phyloP scores from a whole-genome alignment of 1,140 invertebrate genomes.

The Bombus terrestris region DNA sequence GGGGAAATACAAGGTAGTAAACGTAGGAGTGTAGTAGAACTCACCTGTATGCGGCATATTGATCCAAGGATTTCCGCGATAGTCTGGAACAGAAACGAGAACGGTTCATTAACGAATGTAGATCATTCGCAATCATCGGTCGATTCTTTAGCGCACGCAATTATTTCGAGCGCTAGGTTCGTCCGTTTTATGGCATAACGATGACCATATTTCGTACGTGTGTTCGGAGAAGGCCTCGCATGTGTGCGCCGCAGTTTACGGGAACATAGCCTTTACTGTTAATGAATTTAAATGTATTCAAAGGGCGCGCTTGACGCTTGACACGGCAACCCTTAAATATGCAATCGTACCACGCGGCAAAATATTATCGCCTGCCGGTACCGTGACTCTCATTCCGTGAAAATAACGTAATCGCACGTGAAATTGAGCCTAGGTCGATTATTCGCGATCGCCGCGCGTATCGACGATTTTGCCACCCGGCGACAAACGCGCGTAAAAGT shows the following conservation, averaged over 20 bases:
- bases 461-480: background rate
- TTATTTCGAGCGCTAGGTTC: background rate
- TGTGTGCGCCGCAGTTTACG: conserved; percentile 41
- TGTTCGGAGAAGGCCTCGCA: background rate
- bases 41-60: conserved; percentile 79
- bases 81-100: conserved; percentile 64
- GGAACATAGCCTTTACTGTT: conserved; percentile 67
- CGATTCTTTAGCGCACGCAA: conserved; percentile 16
- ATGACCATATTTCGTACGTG: conserved; percentile 26
- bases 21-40: conserved; percentile 6
- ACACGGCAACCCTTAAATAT: conserved; percentile 81
- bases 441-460: conserved; percentile 9
- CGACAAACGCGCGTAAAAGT: background rate
- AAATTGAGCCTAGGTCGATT: background rate
- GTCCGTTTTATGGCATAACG: conserved; percentile 27
- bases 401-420: conserved; percentile 19
- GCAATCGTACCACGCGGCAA: conserved; percentile 74
- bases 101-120: background rate
- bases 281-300: conserved; percentile 82
- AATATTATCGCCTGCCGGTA: conserved; percentile 67
- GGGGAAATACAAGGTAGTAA: background rate
- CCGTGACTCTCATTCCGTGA: conserved; percentile 75
- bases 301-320: conserved; percentile 79
- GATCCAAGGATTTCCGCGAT: conserved; percentile 40
- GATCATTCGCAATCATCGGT: conserved; percentile 41